A percentile compares a stretch with the other conserved stretches of the same genome.
Conservation (phyloP, 92 coral and sea anemone species). For the Galaxea fascicularis region DNA sequence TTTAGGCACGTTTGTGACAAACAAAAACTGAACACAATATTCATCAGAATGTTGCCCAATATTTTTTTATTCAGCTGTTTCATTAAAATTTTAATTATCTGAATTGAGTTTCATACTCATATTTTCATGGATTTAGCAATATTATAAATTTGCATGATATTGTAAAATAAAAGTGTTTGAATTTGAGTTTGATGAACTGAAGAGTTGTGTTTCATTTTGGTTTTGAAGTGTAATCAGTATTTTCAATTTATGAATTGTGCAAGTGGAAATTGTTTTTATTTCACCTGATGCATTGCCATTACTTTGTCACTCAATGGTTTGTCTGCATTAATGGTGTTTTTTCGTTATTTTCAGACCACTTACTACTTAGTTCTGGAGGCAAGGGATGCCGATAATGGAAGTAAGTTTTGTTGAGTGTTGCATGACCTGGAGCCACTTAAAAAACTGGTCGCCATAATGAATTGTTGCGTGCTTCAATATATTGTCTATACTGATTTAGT, state of each 20-base stretch:
- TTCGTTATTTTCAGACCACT: slow-evolving; percentile 72
- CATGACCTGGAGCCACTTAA: slow-evolving; percentile 17
- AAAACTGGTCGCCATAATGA: background rate
- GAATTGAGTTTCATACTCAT: slow-evolving; percentile 1
- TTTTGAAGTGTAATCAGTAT: background rate
- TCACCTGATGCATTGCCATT: slow-evolving; percentile 5
- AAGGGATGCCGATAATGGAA: slow-evolving; percentile 82
- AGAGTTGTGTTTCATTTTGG: background rate
- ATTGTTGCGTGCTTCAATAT: slow-evolving; percentile 1
- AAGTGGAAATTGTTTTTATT: slow-evolving; percentile 3
- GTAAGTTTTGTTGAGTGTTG: slow-evolving; percentile 54
- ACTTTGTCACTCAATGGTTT: slow-evolving; percentile 16
- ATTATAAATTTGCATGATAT: background rate
- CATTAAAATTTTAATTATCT: background rate
- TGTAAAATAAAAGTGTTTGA: background rate
- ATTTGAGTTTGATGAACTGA: background rate
- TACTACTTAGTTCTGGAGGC: slow-evolving; percentile 89
- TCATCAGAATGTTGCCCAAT: background rate
- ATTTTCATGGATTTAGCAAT: too few species aligned
- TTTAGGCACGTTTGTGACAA: background rate
- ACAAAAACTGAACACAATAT: background rate
- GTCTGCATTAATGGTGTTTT: background rate
- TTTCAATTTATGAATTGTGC: background rate
- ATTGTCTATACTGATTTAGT: slow-evolving; percentile 2
- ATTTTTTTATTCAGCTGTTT: slow-evolving; percentile 38